Base-by-base conservation (phyloP, 1,140 invertebrate species). In the Bombus terrestris region DNA sequence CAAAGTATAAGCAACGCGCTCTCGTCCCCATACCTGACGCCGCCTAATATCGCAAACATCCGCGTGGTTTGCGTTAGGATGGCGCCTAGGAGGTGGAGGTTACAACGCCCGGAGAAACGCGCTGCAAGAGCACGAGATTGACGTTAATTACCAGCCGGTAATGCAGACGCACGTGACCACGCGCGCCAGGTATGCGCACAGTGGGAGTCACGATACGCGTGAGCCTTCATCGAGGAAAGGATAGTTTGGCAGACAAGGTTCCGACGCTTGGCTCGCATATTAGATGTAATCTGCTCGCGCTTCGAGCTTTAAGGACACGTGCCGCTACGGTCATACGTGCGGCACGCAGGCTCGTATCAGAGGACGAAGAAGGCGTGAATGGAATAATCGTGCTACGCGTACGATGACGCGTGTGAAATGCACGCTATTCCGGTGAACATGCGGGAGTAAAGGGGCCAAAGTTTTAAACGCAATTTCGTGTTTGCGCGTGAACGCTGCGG, bases 201-300 rank as follows among this genome's bases (percentile, higher is more conserved):
- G 18, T 8, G 47, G 18, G 75, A 84, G 79, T 72, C 41, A 37
- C 74, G 79, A 41, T 87, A 83, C 80, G 66, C 62, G 72, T 28
- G 68, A 35, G 18, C 18, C 25, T 69, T n/a, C 47, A 28, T 18
- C 13, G 41, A 59, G 77, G 72, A 86, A 80, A 86, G 53, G 87
- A 73, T 73, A 68, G 76, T 81, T 88, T 80, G 47, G 57, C 53
- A 22, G 66, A 77, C 25, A 43, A 43, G 73, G 47, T 53, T 6
- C 1, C 47, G 47, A 22, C 47, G 47, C 47, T 53, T 22, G 18
- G 47, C 47, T 78, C 88, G 78, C 87, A 83, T 88, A 78, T 53
- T 47, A 73, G 47, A 82, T 73, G 87, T 82, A 88, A 89, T 89
- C 87, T 82, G 59, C 83, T 89, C 88, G 81, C 83, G 72, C 43